Evolutionary conservation across 2,888 invertebrate genomes (phyloP), one percentile per base, ranked within the genome.

Genomic region (Eilema depressum): DNA sequence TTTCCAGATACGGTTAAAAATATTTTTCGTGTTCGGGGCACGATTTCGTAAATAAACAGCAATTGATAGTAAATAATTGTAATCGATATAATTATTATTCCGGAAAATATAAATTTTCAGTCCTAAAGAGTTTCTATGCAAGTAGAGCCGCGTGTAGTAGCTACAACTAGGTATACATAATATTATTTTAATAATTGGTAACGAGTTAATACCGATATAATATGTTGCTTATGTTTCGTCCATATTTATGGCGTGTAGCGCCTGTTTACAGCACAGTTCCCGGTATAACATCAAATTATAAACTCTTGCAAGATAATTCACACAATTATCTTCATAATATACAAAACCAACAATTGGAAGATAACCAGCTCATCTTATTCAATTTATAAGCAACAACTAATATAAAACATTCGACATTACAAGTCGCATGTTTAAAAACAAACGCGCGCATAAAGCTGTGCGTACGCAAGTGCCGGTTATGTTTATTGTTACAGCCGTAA

Each of bases 401-500:
- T 62, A 67, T 53, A 47, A 61, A 41, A 61, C 37, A 67, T 30
- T 53, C 60, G 61, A 61, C 61, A 66, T 26, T 57, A 60, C 37
- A 66, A 66, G 66, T 65, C 47, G 11, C 62, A 63, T 57, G 66
- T 70, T 53, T 63, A 20, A 65, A 65, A 70, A 66, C 66, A 66
- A 56, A 70, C 53, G 59, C 60, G 64, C 59, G 57, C 33, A 65
- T 53, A 70, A 69, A 61, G 69, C 71, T 76, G 78, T 76, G 77
- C 77, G 75, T 75, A 78, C 81, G 79, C 85, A 84, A 86, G 87
- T 88, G 89, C 85, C 87, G 83, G 77, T 78, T 75, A 84, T 92
- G 88, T 91, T 91, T 92, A 89, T 91, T 91, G 80, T 88, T 85
- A 60, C 89, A 89, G 88, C 85, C 90, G 86, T 88, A 86, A 90